A percentile compares a stretch with the other conserved stretches of the same genome.
Evolutionary conservation across 2,797 vertebrate species (phyloP).

Genomic region (Gobio occitaniae): DNA sequence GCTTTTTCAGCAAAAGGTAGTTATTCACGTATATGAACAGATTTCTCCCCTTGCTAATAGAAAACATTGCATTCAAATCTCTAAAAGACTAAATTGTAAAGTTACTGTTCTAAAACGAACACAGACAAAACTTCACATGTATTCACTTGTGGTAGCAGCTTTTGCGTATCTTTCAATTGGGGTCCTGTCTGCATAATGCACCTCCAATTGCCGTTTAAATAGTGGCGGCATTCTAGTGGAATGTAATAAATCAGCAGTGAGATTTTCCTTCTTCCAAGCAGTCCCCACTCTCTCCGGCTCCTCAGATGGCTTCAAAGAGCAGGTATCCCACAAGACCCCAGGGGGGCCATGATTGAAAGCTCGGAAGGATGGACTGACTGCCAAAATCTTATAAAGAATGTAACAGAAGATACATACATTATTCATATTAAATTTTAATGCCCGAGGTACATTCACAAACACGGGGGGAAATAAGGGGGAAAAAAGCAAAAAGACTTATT

Average conservation of each 20-base stretch:
- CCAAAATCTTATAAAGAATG: conserved; percentile 81
- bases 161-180: conserved; percentile 28
- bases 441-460: conserved; percentile 64
- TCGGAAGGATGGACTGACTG: conserved; percentile 75
- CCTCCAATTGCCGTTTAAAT: conserved; percentile 60
- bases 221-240: conserved; percentile 64
- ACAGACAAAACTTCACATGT: not conserved
- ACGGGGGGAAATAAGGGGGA: conserved; percentile 32
- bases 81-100: conserved; percentile 13
- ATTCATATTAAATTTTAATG: conserved; percentile 79
- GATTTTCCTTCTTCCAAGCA: conserved; percentile 70
- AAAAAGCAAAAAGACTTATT: conserved; percentile 64
- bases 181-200: conserved; percentile 54
- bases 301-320: conserved; percentile 77
- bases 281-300: conserved; percentile 57
- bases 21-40: not conserved
- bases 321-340: conserved; percentile 77
- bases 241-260: conserved; percentile 65
- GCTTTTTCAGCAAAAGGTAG: not conserved
- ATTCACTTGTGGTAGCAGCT: conserved; percentile 1
- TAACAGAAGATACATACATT: conserved; percentile 79
- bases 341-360: conserved; percentile 77
- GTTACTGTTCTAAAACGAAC: not conserved
- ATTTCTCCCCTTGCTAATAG: not conserved
- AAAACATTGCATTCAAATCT: conserved; percentile 25